Conservation (phyloP, 2,113 vertebrate species). For the Calyptommatus sinebrachiatus region DNA sequence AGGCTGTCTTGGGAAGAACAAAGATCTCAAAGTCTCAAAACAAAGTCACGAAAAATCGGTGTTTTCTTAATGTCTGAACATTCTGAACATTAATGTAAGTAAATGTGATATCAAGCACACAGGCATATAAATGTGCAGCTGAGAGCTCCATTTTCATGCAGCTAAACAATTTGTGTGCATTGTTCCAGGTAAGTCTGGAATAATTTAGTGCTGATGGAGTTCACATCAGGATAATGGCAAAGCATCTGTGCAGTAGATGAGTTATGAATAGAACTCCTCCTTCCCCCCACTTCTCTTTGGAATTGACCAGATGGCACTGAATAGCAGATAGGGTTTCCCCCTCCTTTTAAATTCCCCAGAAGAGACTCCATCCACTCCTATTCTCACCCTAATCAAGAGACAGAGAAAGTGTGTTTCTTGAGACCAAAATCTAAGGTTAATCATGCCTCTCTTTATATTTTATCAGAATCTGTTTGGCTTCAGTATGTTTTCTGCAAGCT, state of each 20-base stretch:
- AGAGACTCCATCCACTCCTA: neutral
- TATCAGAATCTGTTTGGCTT: neutral
- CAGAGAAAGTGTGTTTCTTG: neutral
- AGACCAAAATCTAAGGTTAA: constrained; percentile 1
- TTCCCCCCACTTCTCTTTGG: neutral
- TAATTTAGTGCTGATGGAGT: constrained; percentile 54
- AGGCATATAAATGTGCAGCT: constrained; percentile 1
- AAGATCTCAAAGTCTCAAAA: constrained; percentile 21
- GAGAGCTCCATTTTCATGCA: constrained; percentile 15
- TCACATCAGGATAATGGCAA: constrained; percentile 36
- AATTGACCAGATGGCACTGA: constrained; percentile 16
- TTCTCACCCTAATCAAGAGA: neutral
- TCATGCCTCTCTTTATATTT: neutral
- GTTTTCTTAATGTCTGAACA: constrained; percentile 18
- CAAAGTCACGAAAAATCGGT: neutral
- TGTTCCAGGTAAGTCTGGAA: constrained; percentile 34
- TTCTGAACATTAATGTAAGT: neutral
- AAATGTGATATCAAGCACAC: neutral
- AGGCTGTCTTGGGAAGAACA: constrained; percentile 22
- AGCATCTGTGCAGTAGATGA: constrained; percentile 5
- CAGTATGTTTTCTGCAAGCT: constrained; percentile 3
- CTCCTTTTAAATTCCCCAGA: neutral
- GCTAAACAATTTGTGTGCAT: constrained; percentile 43
- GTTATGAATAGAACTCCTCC: constrained; percentile 14
- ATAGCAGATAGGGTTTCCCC: neutral